Percentiles rank a stretch among this genome's conserved stretches.
These are phyloP conservation scores for Parus major DNA, from an alignment of 2,113 vertebrate genomes.

Conservation along the genomic window DNA sequence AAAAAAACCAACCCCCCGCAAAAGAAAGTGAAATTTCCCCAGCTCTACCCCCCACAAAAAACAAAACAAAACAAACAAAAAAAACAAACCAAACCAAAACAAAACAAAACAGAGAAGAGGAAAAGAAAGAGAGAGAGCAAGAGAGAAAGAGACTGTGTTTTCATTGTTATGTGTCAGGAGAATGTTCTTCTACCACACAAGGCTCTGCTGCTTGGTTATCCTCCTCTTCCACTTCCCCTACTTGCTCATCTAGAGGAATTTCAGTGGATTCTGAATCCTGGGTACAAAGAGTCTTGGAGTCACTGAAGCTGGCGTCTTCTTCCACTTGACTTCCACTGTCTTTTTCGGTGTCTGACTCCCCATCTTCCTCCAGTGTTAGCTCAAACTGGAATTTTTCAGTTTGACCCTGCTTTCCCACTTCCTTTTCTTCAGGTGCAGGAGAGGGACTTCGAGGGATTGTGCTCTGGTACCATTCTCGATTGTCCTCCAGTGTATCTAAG, in stretches of 20 bases:
- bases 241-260: conserved; percentile 93
- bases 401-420: conserved; percentile 87
- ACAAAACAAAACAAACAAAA: background rate
- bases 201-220: conserved; percentile 78
- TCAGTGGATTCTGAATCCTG: conserved; percentile 99
- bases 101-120: background rate
- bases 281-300: conserved; percentile 97
- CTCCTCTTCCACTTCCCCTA: conserved; percentile 84
- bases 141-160: conserved; percentile 22
- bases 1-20: background rate
- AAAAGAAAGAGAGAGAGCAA: background rate
- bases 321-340: conserved; percentile 96
- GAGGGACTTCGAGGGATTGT: conserved; percentile 99
- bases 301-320: conserved; percentile 96
- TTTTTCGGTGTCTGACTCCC: conserved; percentile 95
- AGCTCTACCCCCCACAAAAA: too few species aligned
- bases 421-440: conserved; percentile 88
- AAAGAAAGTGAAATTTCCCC: background rate
- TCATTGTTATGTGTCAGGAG: conserved; percentile 87
- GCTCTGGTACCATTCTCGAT: conserved; percentile 99
- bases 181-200: conserved; percentile 77
- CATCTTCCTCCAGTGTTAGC: conserved; percentile 94
- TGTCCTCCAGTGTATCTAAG: conserved; percentile 96
- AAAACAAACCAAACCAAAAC: background rate
- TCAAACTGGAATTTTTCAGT: conserved; percentile 99